Evolutionary conservation across 1,140 invertebrate genomes (phyloP).

Genomic region (Propsilocerus akamusi): DNA sequence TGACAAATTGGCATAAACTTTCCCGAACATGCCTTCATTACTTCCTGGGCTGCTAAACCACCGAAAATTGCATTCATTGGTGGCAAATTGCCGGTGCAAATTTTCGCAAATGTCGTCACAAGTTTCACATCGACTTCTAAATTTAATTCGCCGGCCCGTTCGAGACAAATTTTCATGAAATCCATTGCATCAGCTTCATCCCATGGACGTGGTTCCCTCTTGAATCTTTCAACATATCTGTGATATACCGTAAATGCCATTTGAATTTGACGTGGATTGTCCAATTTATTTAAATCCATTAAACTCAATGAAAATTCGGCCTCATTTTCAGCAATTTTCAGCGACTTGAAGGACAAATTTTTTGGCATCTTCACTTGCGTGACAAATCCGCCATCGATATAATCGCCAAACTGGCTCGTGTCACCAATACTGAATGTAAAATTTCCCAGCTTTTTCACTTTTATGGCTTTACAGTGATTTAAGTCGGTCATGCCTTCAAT

Average conservation of each 20-base stretch:
- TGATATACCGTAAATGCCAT: slow-evolving; percentile 72
- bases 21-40: slow-evolving; percentile 95
- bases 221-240: slow-evolving; percentile 39
- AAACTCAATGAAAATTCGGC: slow-evolving; percentile 70
- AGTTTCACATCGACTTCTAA: slow-evolving; percentile 50
- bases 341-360: slow-evolving; percentile 58
- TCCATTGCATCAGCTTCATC: slow-evolving; percentile 52
- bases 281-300: slow-evolving; percentile 86
- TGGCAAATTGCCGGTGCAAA: slow-evolving; percentile 59
- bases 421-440: slow-evolving; percentile 96
- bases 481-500: slow-evolving; percentile 90
- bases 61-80: slow-evolving; percentile 92
- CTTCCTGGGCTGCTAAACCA: slow-evolving; percentile 89
- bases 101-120: slow-evolving; percentile 55
- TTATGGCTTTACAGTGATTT: slow-evolving; percentile 72
- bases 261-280: slow-evolving; percentile 74
- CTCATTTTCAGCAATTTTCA: slow-evolving; percentile 52
- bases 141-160: slow-evolving; percentile 24
- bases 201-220: slow-evolving; percentile 57
- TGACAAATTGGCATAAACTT: slow-evolving; percentile 94
- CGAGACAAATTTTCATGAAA: slow-evolving; percentile 52
- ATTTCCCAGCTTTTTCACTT: slow-evolving; percentile 80
- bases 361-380: slow-evolving; percentile 95
- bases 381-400: slow-evolving; percentile 71
- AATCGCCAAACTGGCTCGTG: slow-evolving; percentile 52